Evolutionary conservation across 2,888 invertebrate species (phyloP).

Genomic region (Leucophenga montana): DNA sequence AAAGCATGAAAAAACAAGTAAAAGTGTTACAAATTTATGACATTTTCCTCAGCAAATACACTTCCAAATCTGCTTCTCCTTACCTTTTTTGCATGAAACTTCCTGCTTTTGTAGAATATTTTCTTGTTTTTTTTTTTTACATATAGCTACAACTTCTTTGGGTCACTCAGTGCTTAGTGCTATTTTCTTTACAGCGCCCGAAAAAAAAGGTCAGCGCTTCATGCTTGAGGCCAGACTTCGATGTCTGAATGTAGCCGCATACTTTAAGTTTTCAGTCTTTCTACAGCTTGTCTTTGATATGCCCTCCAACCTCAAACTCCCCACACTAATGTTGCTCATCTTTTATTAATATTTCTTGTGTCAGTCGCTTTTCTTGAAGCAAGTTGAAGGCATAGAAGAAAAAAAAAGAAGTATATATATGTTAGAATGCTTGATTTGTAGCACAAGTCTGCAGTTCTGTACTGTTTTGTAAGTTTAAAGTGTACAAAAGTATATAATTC

Average conservation of each 20-base stretch:
- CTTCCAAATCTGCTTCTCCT: neutral
- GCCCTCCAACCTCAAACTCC: slow-evolving; percentile 41
- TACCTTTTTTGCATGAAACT: slow-evolving; percentile 25
- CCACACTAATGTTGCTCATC: slow-evolving; percentile 66
- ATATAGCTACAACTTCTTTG: neutral
- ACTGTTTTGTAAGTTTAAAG: too few relatives aligned
- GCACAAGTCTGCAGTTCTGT: slow-evolving; percentile 37
- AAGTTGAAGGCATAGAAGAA: slow-evolving; percentile 27
- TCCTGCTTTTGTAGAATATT: neutral
- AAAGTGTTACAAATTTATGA: slow-evolving; percentile 66
- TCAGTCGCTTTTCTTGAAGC: slow-evolving; percentile 30
- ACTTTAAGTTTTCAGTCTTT: slow-evolving; percentile 40
- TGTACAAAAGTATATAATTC: neutral
- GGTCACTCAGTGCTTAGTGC: neutral
- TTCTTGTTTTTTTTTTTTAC: neutral
- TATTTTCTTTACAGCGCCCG: too few relatives aligned
- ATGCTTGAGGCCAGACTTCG: slow-evolving; percentile 53
- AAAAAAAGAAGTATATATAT: slow-evolving; percentile 33
- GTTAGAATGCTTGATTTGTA: slow-evolving; percentile 47
- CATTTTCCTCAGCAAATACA: slow-evolving; percentile 38
- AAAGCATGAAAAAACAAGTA: slow-evolving; percentile 28
- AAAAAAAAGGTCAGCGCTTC: slow-evolving; percentile 60
- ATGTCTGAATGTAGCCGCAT: slow-evolving; percentile 37
- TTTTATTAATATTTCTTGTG: slow-evolving; percentile 68
- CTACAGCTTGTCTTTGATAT: slow-evolving; percentile 51